phyloP scores from a whole-genome alignment of 2,888 invertebrate genomes.

The Noctua janthe region DNA sequence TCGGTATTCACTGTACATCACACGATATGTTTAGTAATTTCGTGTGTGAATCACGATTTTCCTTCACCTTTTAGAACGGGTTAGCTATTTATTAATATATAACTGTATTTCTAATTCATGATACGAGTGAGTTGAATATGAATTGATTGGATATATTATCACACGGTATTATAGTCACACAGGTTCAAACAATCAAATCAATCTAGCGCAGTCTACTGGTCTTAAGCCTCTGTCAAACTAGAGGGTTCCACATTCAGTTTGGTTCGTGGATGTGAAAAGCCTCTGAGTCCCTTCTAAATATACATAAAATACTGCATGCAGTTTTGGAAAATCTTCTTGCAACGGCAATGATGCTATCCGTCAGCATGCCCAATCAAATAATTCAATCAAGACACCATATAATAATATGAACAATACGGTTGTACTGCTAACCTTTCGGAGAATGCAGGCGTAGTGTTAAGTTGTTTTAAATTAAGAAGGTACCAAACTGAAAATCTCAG shows the following conservation, averaged over 20 bases:
- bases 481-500: conserved; percentile 12
- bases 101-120: conserved; percentile 17
- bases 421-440: neutral
- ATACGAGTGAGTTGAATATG: neutral
- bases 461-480: neutral
- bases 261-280: neutral
- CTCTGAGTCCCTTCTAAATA: neutral
- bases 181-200: neutral
- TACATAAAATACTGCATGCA: neutral
- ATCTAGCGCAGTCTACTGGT: neutral
- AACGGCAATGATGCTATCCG: neutral
- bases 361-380: neutral
- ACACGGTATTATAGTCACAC: neutral
- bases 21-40: conserved; percentile 3
- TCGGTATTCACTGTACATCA: conserved; percentile 21
- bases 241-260: neutral
- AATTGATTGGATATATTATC: neutral
- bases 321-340: neutral
- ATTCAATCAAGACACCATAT: neutral
- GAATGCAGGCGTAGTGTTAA: neutral
- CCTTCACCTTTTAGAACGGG: conserved; percentile 55
- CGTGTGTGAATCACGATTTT: conserved; percentile 41
- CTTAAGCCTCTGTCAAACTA: neutral
- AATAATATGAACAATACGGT: neutral
- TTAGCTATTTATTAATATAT: neutral